Evolutionary conservation across 37 sponge, comb jelly and placozoan species (phyloP).

Genomic region (Chondrosia reniformis): DNA sequence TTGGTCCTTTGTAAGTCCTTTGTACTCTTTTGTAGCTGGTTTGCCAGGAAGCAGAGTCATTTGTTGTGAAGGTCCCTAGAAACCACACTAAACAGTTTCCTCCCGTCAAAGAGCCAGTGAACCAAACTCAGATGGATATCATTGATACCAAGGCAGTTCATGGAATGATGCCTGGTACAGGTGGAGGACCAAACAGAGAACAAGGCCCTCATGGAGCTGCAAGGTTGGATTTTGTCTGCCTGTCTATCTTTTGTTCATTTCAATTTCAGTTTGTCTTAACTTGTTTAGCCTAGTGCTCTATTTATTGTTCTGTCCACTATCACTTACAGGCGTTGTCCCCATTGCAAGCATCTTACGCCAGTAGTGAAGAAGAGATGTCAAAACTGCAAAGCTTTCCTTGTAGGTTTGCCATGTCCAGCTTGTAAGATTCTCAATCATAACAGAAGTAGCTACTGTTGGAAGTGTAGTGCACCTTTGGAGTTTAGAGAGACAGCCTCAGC

Average conservation of each 20-base stretch:
- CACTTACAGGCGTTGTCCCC: constrained; percentile 34
- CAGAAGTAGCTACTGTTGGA: constrained; percentile 35
- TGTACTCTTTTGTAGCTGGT: not conserved
- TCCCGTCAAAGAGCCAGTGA: constrained; percentile 3
- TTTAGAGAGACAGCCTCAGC: constrained; percentile 24
- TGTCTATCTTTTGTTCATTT: too few species aligned
- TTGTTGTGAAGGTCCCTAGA: constrained; percentile 1
- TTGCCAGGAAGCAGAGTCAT: constrained; percentile 5
- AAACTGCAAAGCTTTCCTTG: constrained; percentile 39
- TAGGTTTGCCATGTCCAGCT: constrained; percentile 46
- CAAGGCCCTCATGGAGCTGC: constrained; percentile 2
- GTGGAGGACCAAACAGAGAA: not conserved
- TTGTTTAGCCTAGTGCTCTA: too few species aligned
- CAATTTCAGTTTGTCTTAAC: too few species aligned
- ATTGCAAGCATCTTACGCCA: constrained; percentile 42
- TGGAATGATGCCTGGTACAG: too few species aligned
- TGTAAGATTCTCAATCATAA: constrained; percentile 59
- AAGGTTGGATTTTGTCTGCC: too few species aligned
- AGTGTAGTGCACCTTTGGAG: constrained; percentile 24
- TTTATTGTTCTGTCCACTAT: too few species aligned
- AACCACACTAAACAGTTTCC: constrained; percentile 9
- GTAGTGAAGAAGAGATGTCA: constrained; percentile 54
- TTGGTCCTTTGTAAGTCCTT: not conserved
- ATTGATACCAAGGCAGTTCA: not conserved
- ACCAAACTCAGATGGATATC: constrained; percentile 10